Percentiles rank a stretch among this genome's conserved stretches.
Evolutionary conservation across 2,888 invertebrate species (phyloP).

Genomic region (Epiblema foenella): DNA sequence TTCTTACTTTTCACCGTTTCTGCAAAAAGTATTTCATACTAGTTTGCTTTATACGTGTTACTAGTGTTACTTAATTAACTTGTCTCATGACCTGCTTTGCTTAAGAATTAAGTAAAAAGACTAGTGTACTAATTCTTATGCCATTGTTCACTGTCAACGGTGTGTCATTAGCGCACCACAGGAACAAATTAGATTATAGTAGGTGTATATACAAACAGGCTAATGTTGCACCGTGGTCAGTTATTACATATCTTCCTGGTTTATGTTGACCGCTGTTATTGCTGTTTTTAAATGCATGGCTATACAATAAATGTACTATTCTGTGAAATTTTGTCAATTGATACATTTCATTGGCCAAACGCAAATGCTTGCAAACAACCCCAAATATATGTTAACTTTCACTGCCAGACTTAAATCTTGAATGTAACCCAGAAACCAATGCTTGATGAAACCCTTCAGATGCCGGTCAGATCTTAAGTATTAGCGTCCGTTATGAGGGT

Average conservation of each 20-base stretch:
- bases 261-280: not conserved
- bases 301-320: not conserved
- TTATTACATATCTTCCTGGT: not conserved
- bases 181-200: not conserved
- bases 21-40: not conserved
- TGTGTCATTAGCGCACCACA: not conserved
- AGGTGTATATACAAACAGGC: not conserved
- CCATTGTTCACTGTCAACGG: not conserved
- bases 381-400: too few species aligned
- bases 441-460: too few species aligned
- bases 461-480: too few species aligned
- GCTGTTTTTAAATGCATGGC: not conserved
- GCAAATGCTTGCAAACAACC: too few species aligned
- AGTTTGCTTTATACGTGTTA: not conserved
- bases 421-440: too few species aligned
- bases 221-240: not conserved
- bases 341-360: too few species aligned
- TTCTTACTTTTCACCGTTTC: not conserved
- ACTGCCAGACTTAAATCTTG: too few species aligned
- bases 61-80: not conserved
- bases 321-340: too few species aligned
- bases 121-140: not conserved
- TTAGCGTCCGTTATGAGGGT: too few species aligned
- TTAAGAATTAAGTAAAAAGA: not conserved
- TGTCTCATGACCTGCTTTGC: not conserved